Evolutionary conservation across 2,113 vertebrate species (phyloP).

Genomic region (Silurus glanis): DNA sequence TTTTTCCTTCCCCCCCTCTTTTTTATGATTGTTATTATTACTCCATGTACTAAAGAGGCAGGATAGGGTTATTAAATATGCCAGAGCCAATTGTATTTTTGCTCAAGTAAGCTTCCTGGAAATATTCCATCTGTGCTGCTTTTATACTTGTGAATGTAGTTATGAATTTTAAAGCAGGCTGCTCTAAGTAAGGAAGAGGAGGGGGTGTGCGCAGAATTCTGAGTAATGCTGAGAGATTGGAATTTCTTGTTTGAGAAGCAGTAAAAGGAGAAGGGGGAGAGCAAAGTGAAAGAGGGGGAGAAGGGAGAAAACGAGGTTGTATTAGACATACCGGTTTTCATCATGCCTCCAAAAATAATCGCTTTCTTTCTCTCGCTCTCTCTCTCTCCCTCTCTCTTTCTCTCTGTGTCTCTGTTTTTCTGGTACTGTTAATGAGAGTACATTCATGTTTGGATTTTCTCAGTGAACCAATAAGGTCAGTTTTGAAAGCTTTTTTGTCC

Average conservation of each 20-base stretch:
- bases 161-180: conserved; percentile 85
- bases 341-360: conserved; percentile 54
- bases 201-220: conserved; percentile 76
- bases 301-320: conserved; percentile 47
- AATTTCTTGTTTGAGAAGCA: conserved; percentile 70
- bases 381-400: conserved; percentile 22
- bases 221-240: conserved; percentile 71
- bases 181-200: conserved; percentile 74
- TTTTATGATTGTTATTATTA: conserved; percentile 71
- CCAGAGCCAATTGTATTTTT: conserved; percentile 79
- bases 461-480: conserved; percentile 34
- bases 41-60: conserved; percentile 74
- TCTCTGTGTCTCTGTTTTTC: conserved; percentile 6
- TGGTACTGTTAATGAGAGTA: conserved; percentile 33
- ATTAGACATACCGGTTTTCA: conserved; percentile 53
- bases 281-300: conserved; percentile 21
- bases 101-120: conserved; percentile 80
- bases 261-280: conserved; percentile 54
- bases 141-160: conserved; percentile 81
- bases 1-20: conserved; percentile 36
- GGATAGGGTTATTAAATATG: conserved; percentile 81
- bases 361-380: conserved; percentile 36
- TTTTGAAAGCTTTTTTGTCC: conserved; percentile 33
- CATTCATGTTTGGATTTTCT: conserved; percentile 47
- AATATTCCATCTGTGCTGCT: conserved; percentile 79